These are phyloP conservation scores for Chelonus formosanus DNA, from an alignment of 2,888 invertebrate genomes.

Conservation along the genomic window DNA sequence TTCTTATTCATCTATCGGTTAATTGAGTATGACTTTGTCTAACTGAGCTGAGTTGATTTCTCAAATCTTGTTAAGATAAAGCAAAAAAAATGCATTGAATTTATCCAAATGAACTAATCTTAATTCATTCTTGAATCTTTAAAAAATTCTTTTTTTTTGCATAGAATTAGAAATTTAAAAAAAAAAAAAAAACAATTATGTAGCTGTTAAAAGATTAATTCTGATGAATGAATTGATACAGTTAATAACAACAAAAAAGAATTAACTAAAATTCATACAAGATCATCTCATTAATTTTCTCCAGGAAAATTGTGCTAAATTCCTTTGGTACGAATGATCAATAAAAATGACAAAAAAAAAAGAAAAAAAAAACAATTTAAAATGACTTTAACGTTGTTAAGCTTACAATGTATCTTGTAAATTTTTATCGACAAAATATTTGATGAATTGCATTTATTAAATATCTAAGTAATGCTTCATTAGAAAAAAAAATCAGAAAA, in stretches of 20 bases:
- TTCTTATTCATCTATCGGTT: background rate
- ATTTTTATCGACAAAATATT: too few relatives aligned
- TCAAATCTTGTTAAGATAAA: background rate
- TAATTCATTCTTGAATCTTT: too few relatives aligned
- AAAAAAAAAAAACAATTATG: too few relatives aligned
- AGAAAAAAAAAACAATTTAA: background rate
- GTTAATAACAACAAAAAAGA: background rate
- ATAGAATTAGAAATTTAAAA: too few relatives aligned
- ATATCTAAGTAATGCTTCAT: background rate
- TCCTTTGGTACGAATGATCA: slow-evolving; percentile 42
- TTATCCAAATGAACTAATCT: too few relatives aligned
- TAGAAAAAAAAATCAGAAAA: background rate
- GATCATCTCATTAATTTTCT: slow-evolving; percentile 11
- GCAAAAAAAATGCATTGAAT: background rate
- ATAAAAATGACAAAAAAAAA: slow-evolving; percentile 33
- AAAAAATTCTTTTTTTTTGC: too few relatives aligned
- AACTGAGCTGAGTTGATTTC: slow-evolving; percentile 27
- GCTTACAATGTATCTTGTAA: too few relatives aligned
- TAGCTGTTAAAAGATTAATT: too few relatives aligned
- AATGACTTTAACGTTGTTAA: too few relatives aligned
- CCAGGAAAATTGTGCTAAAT: slow-evolving; percentile 27
- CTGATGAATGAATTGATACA: too few relatives aligned
- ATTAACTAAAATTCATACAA: slow-evolving; percentile 29
- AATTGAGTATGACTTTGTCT: slow-evolving; percentile 8
- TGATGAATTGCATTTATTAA: too few relatives aligned